Base-by-base conservation (phyloP, 2,888 invertebrate genomes). In the Cremastobaeus sp. region DNA sequence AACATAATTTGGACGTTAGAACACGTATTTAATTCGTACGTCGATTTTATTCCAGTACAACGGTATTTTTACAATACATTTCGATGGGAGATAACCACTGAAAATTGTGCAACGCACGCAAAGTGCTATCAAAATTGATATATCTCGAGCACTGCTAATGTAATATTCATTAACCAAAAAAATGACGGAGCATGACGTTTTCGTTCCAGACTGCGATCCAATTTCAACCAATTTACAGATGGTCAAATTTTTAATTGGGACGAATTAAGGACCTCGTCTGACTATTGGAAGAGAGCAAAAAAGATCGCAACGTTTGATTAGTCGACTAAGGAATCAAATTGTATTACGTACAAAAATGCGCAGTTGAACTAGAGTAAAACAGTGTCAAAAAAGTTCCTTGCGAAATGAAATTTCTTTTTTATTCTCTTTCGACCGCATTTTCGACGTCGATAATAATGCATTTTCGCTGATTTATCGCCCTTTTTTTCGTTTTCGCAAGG, bases 151-250 rank as follows among this genome's bases (percentile, higher is more conserved):
- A 21, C 15, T 30, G 50, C 41, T 62, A 62, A 62, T 52, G 52
- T 52, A 52, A 52, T 62, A 62, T 62, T 62, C 52, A 62, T 66
- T 48, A 65, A 37, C 41, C 5, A 30, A 47, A 65, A 66, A 55
- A 66, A 66, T 57, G 39, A 57, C 41, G 35, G 12, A 47, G 54
- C 47, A 32, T 48, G 34, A 47, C 48, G 47, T 34, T 66, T 57
- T 48, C 39, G 39, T 66, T 66, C 30, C 20, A 48, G 55, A 54
- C 47, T 20, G 32, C 28, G 39, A 57, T 59, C 41, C 39, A 68
- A 68, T 68, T 68, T 43, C 35, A 59, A 57, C 57, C 68, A 68
- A 68, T 68, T 68, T 68, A 68, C 50, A 32, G 50, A 59, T 50
- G 41, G 50, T 50, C 43, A 50, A 68, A 68, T 35, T 59, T 68